Conservation (phyloP, 2,888 invertebrate genomes). For the Anagyrus pseudococci region DNA sequence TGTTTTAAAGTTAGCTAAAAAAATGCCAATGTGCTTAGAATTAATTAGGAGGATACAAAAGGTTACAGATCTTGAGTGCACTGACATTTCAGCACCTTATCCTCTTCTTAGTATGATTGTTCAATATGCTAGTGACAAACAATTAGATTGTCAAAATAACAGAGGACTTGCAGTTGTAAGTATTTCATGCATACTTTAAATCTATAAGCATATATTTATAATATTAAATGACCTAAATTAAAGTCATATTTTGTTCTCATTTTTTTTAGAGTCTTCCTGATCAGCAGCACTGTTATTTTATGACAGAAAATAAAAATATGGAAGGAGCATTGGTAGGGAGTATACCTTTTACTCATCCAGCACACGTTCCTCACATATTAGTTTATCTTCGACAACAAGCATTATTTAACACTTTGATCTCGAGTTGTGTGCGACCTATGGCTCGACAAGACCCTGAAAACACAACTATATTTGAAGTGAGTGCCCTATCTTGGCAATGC, state of each 20-base stretch:
- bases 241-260: constrained; percentile 32
- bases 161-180: constrained; percentile 86
- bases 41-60: constrained; percentile 75
- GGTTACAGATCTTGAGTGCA: constrained; percentile 68
- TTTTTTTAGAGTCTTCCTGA: constrained; percentile 81
- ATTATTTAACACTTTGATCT: constrained; percentile 86
- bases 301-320: constrained; percentile 81
- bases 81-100: constrained; percentile 65
- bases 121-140: constrained; percentile 77
- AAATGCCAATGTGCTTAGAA: constrained; percentile 83
- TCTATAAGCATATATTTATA: neutral
- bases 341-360: constrained; percentile 93
- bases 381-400: constrained; percentile 87
- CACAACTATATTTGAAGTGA: constrained; percentile 90
- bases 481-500: constrained; percentile 87
- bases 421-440: constrained; percentile 86
- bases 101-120: constrained; percentile 81
- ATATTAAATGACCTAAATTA: neutral
- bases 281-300: constrained; percentile 92
- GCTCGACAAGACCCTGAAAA: constrained; percentile 78
- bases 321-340: constrained; percentile 79
- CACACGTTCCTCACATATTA: constrained; percentile 88
- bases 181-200: constrained; percentile 39
- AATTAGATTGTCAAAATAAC: constrained; percentile 75
- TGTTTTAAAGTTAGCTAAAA: constrained; percentile 80